Evolutionary conservation across 1,140 invertebrate species (phyloP), one percentile per base, ranked within the genome.

Genomic region (Conus betulinus): DNA sequence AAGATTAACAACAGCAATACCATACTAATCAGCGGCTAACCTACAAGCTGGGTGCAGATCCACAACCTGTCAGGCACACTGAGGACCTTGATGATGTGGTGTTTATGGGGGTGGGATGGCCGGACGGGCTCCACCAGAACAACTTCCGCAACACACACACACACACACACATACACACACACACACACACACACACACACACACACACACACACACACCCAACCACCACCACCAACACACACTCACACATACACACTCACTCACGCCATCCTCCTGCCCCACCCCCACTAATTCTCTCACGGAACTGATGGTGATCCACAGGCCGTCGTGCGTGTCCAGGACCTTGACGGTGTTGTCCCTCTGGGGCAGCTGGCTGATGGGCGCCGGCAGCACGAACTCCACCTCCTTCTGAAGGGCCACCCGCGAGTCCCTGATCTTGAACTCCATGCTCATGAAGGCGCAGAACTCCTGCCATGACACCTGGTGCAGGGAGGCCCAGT

Each of bases 391-490:
- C 7, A 17, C 7, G 20, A 79, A 57, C 20, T 79, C 52, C 39
- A 79, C 15, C 78, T 81, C 71, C 52, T 87, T 81, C 15, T 27
- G 25, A 13, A 51, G 25, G 5, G 11, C n/a, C 5, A 25, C 86
- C 3, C 27, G 6, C 74, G 2, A 3, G n/a, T 74, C 63, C 27
- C 52, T 52, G 60, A 63, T 86, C 8, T 25, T 8, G 27, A 39
- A 11, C 74, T 74, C 39, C 60, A 52, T 13, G n/a, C 53, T 53
- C 82, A 84, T n/a, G 82, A 17, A 63, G 82, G 55, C 17, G 82
- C 82, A 84, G 55, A 84, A 84, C 23, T 63, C 55, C 23, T 20
- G 27, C 82, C 82, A 84, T 7, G 82, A 63, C 82, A 84, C 55
- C 23, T 25, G 1, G 20, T 67, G 23, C 82, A 84, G 20, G 13